Evolutionary conservation across 2,113 vertebrate genomes (phyloP).

Genomic region (Gallinago undulata): DNA sequence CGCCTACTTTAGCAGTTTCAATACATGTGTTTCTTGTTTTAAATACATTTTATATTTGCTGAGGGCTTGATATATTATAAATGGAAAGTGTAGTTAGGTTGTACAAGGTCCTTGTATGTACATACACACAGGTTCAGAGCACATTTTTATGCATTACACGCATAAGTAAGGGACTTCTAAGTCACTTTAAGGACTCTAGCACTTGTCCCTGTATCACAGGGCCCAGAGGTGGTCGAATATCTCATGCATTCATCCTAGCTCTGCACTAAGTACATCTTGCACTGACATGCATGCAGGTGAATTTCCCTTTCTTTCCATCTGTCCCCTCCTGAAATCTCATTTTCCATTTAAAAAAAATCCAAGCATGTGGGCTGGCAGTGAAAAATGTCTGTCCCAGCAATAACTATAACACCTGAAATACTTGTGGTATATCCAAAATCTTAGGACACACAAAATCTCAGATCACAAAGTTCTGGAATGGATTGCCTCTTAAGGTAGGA

Average conservation of each 20-base stretch:
- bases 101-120: not conserved
- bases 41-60: not conserved
- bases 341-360: not conserved
- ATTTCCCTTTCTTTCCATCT: not conserved
- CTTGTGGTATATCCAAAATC: not conserved
- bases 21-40: not conserved
- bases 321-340: not conserved
- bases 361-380: not conserved
- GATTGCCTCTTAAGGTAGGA: not conserved
- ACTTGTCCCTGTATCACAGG: not conserved
- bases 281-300: not conserved
- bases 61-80: not conserved
- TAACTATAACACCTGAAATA: not conserved
- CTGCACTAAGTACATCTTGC: not conserved
- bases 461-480: not conserved
- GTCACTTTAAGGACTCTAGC: not conserved
- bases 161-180: not conserved
- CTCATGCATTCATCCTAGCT: not conserved
- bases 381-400: not conserved
- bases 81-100: not conserved
- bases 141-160: not conserved
- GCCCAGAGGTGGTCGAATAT: not conserved
- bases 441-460: not conserved
- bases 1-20: not conserved
- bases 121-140: not conserved